Percentiles rank a stretch among this genome's conserved stretches.
Conservation (phyloP, 2,888 invertebrate species). For the Neoscelio sp. region DNA sequence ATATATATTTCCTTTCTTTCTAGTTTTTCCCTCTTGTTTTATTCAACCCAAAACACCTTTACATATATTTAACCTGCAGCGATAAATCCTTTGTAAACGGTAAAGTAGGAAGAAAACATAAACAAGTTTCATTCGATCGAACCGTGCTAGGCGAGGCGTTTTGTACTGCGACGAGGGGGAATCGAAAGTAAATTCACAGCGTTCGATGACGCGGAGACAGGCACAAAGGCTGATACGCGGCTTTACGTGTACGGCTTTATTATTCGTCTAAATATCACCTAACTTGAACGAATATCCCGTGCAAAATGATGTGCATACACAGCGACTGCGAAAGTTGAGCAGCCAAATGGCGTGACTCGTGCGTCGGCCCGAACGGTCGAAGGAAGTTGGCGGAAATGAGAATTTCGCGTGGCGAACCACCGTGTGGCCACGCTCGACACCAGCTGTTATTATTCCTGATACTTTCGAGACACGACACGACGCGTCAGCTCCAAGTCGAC, state of each 20-base stretch:
- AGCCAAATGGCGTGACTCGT: slow-evolving; percentile 69
- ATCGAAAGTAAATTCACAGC: slow-evolving; percentile 19
- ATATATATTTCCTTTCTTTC: background rate
- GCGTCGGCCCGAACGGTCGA: slow-evolving; percentile 28
- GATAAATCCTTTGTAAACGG: slow-evolving; percentile 43
- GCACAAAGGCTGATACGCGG: slow-evolving; percentile 80
- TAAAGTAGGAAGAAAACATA: slow-evolving; percentile 28
- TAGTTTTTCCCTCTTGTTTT: slow-evolving; percentile 1
- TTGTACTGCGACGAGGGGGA: background rate
- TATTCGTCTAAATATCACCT: slow-evolving; percentile 58
- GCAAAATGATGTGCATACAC: slow-evolving; percentile 41
- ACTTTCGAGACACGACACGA: slow-evolving; percentile 50
- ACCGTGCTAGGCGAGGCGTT: slow-evolving; percentile 19
- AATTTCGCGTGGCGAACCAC: slow-evolving; percentile 81
- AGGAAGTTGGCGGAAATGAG: slow-evolving; percentile 69
- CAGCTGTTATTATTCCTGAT: slow-evolving; percentile 77
- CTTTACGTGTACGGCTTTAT: slow-evolving; percentile 69
- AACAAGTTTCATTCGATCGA: slow-evolving; percentile 40
- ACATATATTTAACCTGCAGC: slow-evolving; percentile 32
- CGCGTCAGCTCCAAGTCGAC: slow-evolving; percentile 7
- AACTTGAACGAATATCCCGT: slow-evolving; percentile 18
- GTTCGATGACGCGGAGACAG: slow-evolving; percentile 75
- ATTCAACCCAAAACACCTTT: slow-evolving; percentile 23
- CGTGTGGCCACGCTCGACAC: slow-evolving; percentile 80
- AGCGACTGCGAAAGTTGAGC: slow-evolving; percentile 54